Evolutionary conservation across 2,888 invertebrate species (phyloP).

Genomic region (Macrosoma leucophasiata): DNA sequence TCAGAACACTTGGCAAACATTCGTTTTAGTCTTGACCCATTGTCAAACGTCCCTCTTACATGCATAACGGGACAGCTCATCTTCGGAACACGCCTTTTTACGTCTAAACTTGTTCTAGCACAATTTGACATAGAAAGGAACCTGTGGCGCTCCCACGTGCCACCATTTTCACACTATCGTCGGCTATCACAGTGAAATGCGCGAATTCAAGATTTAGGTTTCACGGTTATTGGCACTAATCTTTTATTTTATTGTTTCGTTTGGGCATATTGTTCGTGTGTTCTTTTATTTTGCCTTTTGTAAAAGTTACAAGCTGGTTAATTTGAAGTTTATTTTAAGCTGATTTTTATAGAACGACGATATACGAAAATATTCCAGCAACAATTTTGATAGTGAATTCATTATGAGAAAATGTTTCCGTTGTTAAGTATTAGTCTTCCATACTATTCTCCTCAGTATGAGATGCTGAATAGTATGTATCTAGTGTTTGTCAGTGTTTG

Average conservation of each 20-base stretch:
- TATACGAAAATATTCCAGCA: too few relatives aligned
- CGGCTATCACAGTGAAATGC: constrained; percentile 31
- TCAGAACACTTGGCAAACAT: constrained; percentile 34
- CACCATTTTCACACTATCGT: constrained; percentile 30
- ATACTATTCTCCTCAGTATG: too few relatives aligned
- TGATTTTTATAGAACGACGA: too few relatives aligned
- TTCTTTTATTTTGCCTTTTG: too few relatives aligned
- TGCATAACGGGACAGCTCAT: constrained; percentile 48
- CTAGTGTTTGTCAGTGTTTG: too few relatives aligned
- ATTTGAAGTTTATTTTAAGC: too few relatives aligned
- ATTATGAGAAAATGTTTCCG: too few relatives aligned
- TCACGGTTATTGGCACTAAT: constrained; percentile 31
- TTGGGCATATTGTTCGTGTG: too few relatives aligned
- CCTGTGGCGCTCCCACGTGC: constrained; percentile 43
- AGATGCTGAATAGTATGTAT: too few relatives aligned
- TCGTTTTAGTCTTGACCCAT: constrained; percentile 40
- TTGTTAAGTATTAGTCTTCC: too few relatives aligned
- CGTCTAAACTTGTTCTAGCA: constrained; percentile 45
- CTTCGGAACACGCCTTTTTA: constrained; percentile 34
- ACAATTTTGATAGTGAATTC: too few relatives aligned
- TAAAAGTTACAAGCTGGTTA: too few relatives aligned
- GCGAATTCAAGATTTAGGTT: constrained; percentile 49
- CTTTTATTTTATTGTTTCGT: constrained; percentile 45
- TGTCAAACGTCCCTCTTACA: constrained; percentile 43
- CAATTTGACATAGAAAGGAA: constrained; percentile 52